Evolutionary conservation across 2,888 invertebrate species (phyloP), one percentile per base, ranked within the genome.

Genomic region (Lasioglossum lativentre): DNA sequence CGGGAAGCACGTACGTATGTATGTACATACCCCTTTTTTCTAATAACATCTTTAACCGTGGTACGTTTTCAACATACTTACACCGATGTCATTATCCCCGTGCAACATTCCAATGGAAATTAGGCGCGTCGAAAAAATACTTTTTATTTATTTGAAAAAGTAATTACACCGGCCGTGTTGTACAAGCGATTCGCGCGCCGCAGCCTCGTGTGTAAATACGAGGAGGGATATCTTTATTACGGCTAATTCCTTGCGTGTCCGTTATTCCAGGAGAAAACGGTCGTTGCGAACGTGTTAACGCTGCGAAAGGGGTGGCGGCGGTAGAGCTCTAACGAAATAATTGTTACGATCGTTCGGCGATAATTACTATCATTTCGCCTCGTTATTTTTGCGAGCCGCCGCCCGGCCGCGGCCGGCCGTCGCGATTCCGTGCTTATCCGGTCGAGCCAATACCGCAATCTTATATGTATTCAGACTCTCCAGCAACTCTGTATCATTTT

Each of bases 171-270:
- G 14, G 52, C 0, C 56, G 72, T 76, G 80, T 75, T 72, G 52
- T 80, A 73, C 83, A 77, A 75, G 78, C 30, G 45, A 45, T 83
- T 77, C 42, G 75, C 81, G 75, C 81, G 75, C 74, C 74, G 74
- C 63, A 66, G 66, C 66, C 76, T 83, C 74, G 16, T 76, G 42
- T 72, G 72, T 76, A 76, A 84, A 77, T 59, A 42, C 59, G 70
- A 78, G 56, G 40, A 71, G 68, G 74, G 63, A 73, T 83, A 78
- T 78, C 63, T 85, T 78, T 83, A 79, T 75, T 75, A 16, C 83
- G 75, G 72, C 68, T 78, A 85, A 83, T 78, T 85, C 42, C 83
- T 75, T 66, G 70, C 71, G 71, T 38, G 79, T 34, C 72, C 79
- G 56, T 77, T 82, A 70, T 82, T 52, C 78, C 34, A 27, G 68